Evolutionary conservation across 2,888 invertebrate genomes (phyloP).

Genomic region (Aricia artaxerxes): DNA sequence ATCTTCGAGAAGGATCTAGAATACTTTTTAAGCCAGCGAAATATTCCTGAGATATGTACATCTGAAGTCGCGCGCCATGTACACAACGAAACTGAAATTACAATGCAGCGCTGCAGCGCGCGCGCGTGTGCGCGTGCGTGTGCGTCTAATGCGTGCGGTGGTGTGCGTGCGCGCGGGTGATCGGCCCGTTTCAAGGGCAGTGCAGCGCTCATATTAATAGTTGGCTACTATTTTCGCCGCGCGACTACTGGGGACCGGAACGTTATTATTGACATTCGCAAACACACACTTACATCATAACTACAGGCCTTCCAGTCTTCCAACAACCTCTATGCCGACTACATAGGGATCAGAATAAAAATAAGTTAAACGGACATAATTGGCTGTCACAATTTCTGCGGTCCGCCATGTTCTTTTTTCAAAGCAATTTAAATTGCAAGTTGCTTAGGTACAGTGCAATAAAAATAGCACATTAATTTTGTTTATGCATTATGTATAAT

Average conservation of each 20-base stretch:
- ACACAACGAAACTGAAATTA: constrained; percentile 70
- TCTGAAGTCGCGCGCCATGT: not conserved
- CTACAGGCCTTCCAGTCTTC: not conserved
- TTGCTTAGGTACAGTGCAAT: not conserved
- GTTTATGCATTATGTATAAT: not conserved
- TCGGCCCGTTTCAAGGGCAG: constrained; percentile 78
- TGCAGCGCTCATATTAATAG: constrained; percentile 79
- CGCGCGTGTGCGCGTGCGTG: constrained; percentile 47
- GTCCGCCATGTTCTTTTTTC: not conserved
- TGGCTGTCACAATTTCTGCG: constrained; percentile 34
- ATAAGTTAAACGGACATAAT: not conserved
- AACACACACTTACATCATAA: constrained; percentile 63
- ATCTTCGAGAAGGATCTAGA: not conserved
- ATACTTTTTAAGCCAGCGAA: not conserved
- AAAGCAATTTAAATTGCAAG: constrained; percentile 3
- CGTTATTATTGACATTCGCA: constrained; percentile 79
- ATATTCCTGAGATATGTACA: not conserved
- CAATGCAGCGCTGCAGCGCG: constrained; percentile 66
- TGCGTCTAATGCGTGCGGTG: constrained; percentile 41
- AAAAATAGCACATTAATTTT: not conserved
- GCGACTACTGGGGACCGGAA: constrained; percentile 69
- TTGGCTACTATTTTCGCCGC: constrained; percentile 77
- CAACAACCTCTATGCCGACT: not conserved
- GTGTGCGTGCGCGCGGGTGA: constrained; percentile 57
- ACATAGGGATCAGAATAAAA: not conserved